Base-by-base conservation (phyloP, 2,888 invertebrate genomes). In the Meloe dianella region DNA sequence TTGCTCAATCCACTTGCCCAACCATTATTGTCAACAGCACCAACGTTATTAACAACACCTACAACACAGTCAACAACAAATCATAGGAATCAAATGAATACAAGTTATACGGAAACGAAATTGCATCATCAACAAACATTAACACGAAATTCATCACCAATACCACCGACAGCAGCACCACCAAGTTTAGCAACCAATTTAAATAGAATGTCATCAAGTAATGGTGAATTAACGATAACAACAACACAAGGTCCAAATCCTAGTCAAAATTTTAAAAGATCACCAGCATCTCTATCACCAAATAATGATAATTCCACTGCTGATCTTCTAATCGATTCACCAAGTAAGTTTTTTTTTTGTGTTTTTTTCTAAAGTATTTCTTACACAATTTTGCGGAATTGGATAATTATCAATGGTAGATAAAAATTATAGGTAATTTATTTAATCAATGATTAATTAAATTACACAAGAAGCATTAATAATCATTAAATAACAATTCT, bases 211-310 rank as follows among this genome's bases (percentile, higher is more conserved):
- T 89, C 91, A 71, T 87, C 92, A 71, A 90, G 89, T 74, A 94
- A 94, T 80, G 92, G 93, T 35, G 94, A 94, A 85, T 89, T 94
- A 73, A 93, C 92, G 66, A 93, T 94, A 79, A 92, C 92, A 69
- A 92, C 93, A 75, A 91, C 92, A 51, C 89, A 91, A 78, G 89
- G 89, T 63, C 87, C 87, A 58, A 82, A 79, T 73, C 80, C 82
- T 79, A 83, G 82, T 80, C 83, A 82, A 61, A 85, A 86, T 71
- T 84, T 83, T n/a, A 90, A 90, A 81, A 84, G 90, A 81, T 89
- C 90, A 59, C 90, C 90, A 0, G 85, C 88, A 60, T 89, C 89
- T 8, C 85, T 90, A 57, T 90, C 91, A 51, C 87, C 88, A 17
- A 85, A 84, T 69, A 90, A 90, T 32, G 89, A 89, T 57, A 91